These are phyloP conservation scores for Clarias laeviceps DNA, from an alignment of 2,797 vertebrate genomes.

Conservation along the genomic window DNA sequence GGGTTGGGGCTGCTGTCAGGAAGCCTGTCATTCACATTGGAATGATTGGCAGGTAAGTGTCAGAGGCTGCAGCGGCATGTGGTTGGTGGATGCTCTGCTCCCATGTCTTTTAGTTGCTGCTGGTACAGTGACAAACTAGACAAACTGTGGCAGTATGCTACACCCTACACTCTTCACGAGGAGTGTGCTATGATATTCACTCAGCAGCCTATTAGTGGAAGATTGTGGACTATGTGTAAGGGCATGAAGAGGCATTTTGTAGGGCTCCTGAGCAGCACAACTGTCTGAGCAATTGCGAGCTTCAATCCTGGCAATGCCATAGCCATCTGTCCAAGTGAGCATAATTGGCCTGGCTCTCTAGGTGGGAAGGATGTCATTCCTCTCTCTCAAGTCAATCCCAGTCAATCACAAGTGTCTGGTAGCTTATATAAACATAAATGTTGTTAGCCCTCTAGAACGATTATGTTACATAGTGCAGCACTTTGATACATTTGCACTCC, in stretches of 20 bases:
- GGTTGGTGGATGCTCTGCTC: conserved; percentile 43
- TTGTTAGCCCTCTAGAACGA: neutral
- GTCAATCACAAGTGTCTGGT: conserved; percentile 15
- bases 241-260: conserved; percentile 5
- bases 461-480: neutral
- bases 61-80: conserved; percentile 46
- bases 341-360: neutral
- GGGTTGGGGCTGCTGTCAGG: conserved; percentile 45
- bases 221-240: conserved; percentile 14
- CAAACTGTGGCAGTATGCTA: conserved; percentile 32
- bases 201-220: conserved; percentile 16
- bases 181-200: conserved; percentile 28
- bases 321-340: conserved; percentile 10
- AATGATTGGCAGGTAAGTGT: conserved; percentile 56
- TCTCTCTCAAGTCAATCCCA: conserved; percentile 2
- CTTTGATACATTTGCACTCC: neutral
- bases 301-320: neutral
- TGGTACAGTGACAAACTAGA: conserved; percentile 47
- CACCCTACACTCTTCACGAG: conserved; percentile 4
- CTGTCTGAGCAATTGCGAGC: neutral
- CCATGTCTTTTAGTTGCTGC: conserved; percentile 27
- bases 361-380: conserved; percentile 7
- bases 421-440: neutral
- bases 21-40: conserved; percentile 47
- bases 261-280: neutral